A percentile compares a stretch with the other conserved stretches of the same genome.
These are phyloP conservation scores for Brachionus paranguensis DNA, from an alignment of 1,140 invertebrate genomes.

Conservation along the genomic window DNA sequence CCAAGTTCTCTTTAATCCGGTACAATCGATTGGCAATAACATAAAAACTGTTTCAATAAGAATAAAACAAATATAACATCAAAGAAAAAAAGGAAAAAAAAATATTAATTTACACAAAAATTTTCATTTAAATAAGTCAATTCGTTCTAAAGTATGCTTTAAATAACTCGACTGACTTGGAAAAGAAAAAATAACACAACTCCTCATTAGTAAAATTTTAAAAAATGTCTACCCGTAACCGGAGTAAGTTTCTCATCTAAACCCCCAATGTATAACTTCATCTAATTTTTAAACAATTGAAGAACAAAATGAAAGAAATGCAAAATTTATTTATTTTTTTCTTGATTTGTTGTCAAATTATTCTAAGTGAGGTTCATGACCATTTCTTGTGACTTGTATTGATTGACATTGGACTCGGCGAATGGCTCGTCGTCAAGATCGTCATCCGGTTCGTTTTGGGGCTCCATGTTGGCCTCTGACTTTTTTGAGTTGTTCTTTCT, in stretches of 20 bases:
- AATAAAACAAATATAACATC: neutral
- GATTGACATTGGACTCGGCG: neutral
- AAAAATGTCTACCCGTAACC: neutral
- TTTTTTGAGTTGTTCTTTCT: constrained; percentile 11
- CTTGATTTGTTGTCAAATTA: neutral
- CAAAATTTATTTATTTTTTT: neutral
- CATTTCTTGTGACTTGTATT: neutral
- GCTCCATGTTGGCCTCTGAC: neutral
- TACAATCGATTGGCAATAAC: neutral
- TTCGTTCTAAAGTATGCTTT: neutral
- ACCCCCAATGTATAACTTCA: neutral
- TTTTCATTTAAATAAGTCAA: neutral
- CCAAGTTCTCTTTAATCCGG: neutral
- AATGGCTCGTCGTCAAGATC: constrained; percentile 7
- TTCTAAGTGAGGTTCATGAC: constrained; percentile 5
- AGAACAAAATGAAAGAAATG: constrained; percentile 13
- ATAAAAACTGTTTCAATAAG: neutral
- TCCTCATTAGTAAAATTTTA: neutral
- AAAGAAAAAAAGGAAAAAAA: neutral
- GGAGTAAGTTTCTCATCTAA: neutral
- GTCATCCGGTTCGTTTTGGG: neutral
- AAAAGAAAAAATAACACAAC: neutral
- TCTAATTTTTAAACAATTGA: neutral
- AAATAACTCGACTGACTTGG: neutral
- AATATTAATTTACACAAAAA: neutral